A percentile compares a stretch with the other conserved stretches of the same genome.
Evolutionary conservation across 2,113 vertebrate genomes (phyloP).

Genomic region (Amphilophus citrinellus): DNA sequence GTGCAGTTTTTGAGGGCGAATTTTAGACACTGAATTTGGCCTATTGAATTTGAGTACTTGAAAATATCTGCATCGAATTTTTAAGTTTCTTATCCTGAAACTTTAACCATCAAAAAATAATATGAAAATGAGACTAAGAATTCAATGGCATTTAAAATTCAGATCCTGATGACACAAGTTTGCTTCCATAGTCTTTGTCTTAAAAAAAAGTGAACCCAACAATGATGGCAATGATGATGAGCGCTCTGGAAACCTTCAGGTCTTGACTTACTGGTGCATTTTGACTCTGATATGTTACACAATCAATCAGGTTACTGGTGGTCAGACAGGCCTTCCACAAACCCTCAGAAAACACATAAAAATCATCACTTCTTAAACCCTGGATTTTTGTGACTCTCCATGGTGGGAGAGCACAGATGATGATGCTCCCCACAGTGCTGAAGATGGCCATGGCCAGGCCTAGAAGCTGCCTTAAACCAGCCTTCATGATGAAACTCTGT

Average conservation of each 20-base stretch:
- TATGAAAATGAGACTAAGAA: too few species aligned
- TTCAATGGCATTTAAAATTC: too few species aligned
- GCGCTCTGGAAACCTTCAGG: constrained; percentile 76
- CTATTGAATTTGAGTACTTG: too few species aligned
- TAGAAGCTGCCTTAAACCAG: constrained; percentile 81
- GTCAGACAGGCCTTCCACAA: constrained; percentile 82
- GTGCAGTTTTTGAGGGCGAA: too few species aligned
- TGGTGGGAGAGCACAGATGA: constrained; percentile 86
- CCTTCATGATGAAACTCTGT: too few species aligned
- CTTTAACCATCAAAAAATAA: too few species aligned
- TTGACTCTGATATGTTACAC: constrained; percentile 80
- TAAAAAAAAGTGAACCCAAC: constrained; percentile 48
- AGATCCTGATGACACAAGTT: too few species aligned
- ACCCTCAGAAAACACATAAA: constrained; percentile 80
- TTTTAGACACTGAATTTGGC: too few species aligned
- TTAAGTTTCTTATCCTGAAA: too few species aligned
- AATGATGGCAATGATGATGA: constrained; percentile 76
- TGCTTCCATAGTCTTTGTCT: too few species aligned
- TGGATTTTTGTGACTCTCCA: constrained; percentile 89
- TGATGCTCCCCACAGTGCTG: constrained; percentile 85
- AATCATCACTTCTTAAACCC: constrained; percentile 84
- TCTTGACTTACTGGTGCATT: constrained; percentile 77
- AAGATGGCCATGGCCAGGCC: constrained; percentile 82
- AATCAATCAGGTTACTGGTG: fast-evolving
- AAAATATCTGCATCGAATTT: too few species aligned